Base-by-base conservation (phyloP, 2,888 invertebrate species). In the Endotricha flammealis region DNA sequence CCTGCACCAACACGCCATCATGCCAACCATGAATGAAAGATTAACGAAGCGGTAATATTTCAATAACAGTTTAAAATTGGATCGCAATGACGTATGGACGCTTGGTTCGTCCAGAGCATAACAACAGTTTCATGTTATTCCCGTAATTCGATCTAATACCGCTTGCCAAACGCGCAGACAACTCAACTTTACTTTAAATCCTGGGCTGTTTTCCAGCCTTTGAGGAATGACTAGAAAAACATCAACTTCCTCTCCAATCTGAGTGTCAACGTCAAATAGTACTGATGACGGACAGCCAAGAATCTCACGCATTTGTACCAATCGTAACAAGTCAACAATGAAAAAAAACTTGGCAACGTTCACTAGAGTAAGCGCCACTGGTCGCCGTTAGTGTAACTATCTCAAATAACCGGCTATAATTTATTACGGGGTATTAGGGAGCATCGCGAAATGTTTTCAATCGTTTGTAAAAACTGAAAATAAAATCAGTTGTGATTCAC, bases 341-440 rank as follows among this genome's bases (percentile, higher is more conserved):
- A 76, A 59, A 71, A 76, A 75, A 74, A 49, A 63, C 55, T 81
- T 85, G 85, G 85, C 83, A 83, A 66, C 53, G 58, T 55, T 41
- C 48, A 42, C 54, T 46, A 66, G 63, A 64, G 54, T 54, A 65
- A 69, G 69, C 69, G 69, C 66, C 71, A 62, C 60, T 55, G 50
- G 45, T 62, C 70, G 61, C 59, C 56, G 50, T 47, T 49, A 51
- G 50, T 62, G 51, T 51, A 66, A 60, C 59, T 55, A 63, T 64
- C 47, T 53, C 39, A 59, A 61, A 52, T 53, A 57, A 49, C 55
- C 53, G 45, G 50, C 48, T 42, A 52, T 71, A 64, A 76, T 75
- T 77, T 72, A 80, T 70, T 64, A 62, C 50, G 39, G 39, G 44
- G 50, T 53, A 60, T 65, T 58, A 65, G 46, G 44, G 53, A 59